Conservation (phyloP, 2,888 invertebrate species). For the Spilosoma lubricipeda region DNA sequence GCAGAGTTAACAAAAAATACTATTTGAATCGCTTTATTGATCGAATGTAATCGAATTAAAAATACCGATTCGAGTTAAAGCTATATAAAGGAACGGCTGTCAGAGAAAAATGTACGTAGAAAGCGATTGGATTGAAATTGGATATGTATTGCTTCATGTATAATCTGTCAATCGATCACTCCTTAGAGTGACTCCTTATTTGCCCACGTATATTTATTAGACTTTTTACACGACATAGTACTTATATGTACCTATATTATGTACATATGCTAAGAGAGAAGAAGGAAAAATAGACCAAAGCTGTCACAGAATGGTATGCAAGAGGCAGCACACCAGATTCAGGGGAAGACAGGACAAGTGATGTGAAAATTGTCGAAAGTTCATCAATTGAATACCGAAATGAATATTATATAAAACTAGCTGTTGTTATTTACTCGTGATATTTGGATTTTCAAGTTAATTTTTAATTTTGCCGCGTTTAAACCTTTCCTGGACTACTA, state of each 20-base stretch:
- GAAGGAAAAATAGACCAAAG: too few species aligned
- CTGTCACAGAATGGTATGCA: too few species aligned
- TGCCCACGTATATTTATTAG: neutral
- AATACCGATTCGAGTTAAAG: neutral
- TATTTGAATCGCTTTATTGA: neutral
- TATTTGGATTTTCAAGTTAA: too few species aligned
- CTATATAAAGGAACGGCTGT: neutral
- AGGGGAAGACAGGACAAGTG: too few species aligned
- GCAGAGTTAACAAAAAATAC: neutral
- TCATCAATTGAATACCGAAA: too few species aligned
- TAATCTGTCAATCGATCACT: neutral
- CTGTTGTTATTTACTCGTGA: too few species aligned
- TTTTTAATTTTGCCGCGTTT: too few species aligned
- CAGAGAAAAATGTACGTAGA: neutral
- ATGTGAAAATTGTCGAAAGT: too few species aligned
- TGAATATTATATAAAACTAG: too few species aligned
- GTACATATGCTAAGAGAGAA: neutral
- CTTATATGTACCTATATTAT: neutral
- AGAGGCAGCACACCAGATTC: too few species aligned
- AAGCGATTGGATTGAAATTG: conserved; percentile 1
- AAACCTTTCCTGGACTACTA: too few species aligned
- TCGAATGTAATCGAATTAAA: neutral
- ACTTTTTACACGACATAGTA: neutral
- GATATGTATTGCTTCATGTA: neutral
- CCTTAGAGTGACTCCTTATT: neutral